Evolutionary conservation across 2,888 invertebrate genomes (phyloP).

Genomic region (Epirrhoe tristata): DNA sequence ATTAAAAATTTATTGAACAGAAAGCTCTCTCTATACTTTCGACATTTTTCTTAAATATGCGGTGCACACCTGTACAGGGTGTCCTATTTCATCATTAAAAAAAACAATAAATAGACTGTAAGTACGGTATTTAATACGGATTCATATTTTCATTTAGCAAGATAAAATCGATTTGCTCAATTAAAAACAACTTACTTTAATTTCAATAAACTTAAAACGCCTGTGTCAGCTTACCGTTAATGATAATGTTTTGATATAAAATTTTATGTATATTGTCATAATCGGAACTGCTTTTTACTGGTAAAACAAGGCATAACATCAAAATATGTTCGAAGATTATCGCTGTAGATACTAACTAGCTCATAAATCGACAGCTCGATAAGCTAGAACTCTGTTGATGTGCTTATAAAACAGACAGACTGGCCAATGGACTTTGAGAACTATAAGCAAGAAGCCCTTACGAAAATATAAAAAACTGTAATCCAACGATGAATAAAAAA

Average conservation of each 20-base stretch:
- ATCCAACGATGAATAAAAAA: no score
- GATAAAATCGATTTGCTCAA: background rate
- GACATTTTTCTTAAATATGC: background rate
- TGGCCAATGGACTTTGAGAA: no score
- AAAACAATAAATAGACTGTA: background rate
- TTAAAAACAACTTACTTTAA: background rate
- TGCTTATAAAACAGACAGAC: no score
- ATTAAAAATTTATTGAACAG: background rate
- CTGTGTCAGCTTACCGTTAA: background rate
- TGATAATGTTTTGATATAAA: background rate
- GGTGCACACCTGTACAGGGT: background rate
- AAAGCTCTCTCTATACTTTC: background rate
- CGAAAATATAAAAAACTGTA: no score
- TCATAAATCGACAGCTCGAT: no score
- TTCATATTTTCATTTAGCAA: background rate
- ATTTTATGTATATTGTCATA: background rate
- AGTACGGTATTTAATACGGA: background rate
- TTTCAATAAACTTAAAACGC: background rate
- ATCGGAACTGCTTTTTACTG: background rate
- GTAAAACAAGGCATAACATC: background rate
- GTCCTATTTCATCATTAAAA: background rate
- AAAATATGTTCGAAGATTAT: background rate
- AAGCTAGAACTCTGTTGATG: no score
- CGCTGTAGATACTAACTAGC: background rate
- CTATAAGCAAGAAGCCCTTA: no score